These are phyloP conservation scores for Steatornis caripensis DNA, from an alignment of 2,113 vertebrate genomes.

Conservation along the genomic window DNA sequence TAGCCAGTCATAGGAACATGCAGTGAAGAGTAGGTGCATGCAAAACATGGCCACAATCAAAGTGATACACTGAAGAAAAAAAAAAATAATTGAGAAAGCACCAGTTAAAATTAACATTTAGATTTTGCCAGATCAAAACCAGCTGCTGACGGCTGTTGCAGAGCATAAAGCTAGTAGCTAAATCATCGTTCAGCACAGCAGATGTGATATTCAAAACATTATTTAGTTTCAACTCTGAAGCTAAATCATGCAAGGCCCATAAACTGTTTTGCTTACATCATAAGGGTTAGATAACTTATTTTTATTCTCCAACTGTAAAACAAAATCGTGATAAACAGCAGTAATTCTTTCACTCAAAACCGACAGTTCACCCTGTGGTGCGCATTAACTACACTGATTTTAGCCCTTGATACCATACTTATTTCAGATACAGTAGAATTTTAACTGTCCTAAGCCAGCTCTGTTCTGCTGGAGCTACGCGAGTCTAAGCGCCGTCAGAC, in stretches of 20 bases:
- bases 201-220: conserved; percentile 66
- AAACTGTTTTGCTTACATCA: conserved; percentile 53
- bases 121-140: conserved; percentile 53
- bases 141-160: conserved; percentile 45
- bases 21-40: conserved; percentile 70
- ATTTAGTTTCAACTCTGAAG: conserved; percentile 58
- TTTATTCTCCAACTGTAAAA: conserved; percentile 55
- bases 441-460: conserved; percentile 51
- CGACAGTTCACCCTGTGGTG: background rate
- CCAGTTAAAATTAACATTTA: conserved; percentile 62
- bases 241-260: conserved; percentile 74
- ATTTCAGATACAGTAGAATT: conserved; percentile 37
- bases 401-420: conserved; percentile 72
- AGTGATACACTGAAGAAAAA: conserved; percentile 37
- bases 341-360: background rate
- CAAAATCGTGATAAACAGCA: conserved; percentile 31
- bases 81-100: conserved; percentile 56
- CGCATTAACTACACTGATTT: conserved; percentile 46
- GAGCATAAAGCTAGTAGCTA: conserved; percentile 61
- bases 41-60: conserved; percentile 71
- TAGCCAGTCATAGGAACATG: conserved; percentile 71
- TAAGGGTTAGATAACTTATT: conserved; percentile 57
- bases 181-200: conserved; percentile 58
- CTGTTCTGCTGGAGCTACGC: conserved; percentile 18
- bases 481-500: conserved; percentile 53